Percentiles rank a stretch among this genome's conserved stretches.
These are phyloP conservation scores for Drosophila bipectinata DNA, from an alignment of 1,140 invertebrate species.

Conservation along the genomic window DNA sequence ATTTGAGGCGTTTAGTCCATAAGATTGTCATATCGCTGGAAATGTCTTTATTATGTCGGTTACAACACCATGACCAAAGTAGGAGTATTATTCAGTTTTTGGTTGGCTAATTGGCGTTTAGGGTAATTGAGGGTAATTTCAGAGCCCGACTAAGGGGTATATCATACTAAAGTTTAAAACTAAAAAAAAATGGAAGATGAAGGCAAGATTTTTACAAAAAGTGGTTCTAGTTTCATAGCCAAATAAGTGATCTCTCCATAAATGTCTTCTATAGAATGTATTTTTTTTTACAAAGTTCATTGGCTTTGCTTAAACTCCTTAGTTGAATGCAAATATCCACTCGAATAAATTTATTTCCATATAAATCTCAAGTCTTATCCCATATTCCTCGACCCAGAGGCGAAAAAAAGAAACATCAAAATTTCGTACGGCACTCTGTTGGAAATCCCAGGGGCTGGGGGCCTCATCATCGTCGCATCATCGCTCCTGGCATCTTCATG, in stretches of 20 bases:
- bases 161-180: constrained; percentile 13
- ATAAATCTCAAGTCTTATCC: constrained; percentile 19
- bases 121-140: constrained; percentile 44
- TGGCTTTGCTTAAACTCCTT: constrained; percentile 33
- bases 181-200: not conserved
- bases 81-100: constrained; percentile 23
- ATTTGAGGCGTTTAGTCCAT: constrained; percentile 30
- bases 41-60: constrained; percentile 42
- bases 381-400: not conserved
- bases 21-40: constrained; percentile 41
- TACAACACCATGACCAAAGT: constrained; percentile 40
- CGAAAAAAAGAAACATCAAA: constrained; percentile 20
- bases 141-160: constrained; percentile 13
- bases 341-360: constrained; percentile 26
- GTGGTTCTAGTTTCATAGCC: not conserved
- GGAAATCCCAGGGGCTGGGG: constrained; percentile 32
- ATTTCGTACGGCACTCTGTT: constrained; percentile 23
- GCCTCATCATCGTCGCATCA: constrained; percentile 35
- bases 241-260: constrained; percentile 7
- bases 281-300: constrained; percentile 21
- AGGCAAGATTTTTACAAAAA: not conserved
- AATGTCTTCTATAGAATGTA: constrained; percentile 11
- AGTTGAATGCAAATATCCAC: constrained; percentile 38
- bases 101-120: constrained; percentile 34
- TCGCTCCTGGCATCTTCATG: constrained; percentile 21